Conservation (phyloP, 2,888 invertebrate genomes). For the Drosophila cracens region DNA sequence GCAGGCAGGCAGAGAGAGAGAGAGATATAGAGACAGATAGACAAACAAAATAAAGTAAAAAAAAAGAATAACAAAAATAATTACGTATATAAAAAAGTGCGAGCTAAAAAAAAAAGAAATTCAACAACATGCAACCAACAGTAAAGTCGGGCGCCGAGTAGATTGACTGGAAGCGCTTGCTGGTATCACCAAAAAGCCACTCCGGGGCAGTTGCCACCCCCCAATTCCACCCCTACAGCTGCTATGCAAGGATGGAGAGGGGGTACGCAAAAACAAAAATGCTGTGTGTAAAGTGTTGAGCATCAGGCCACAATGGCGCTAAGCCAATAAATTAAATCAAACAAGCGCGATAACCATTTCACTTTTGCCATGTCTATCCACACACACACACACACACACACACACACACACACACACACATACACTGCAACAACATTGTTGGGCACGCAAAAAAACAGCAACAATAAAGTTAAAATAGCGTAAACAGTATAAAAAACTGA, state of each 20-base stretch:
- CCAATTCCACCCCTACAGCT: background rate
- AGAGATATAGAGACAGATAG: conserved; percentile 4
- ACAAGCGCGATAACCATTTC: conserved; percentile 79
- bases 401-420: conserved; percentile 7
- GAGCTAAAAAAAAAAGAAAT: conserved; percentile 35
- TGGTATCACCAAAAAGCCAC: conserved; percentile 63
- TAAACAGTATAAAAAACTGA: conserved; percentile 70
- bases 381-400: conserved; percentile 35
- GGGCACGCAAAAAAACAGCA: conserved; percentile 53
- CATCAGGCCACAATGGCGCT: conserved; percentile 82
- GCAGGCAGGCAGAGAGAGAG: conserved; percentile 52
- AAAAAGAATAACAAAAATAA: conserved; percentile 29
- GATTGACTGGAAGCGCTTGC: conserved; percentile 67
- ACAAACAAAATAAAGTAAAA: background rate
- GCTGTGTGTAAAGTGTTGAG: conserved; percentile 73
- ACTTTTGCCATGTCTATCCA: conserved; percentile 73
- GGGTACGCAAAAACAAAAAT: conserved; percentile 19
- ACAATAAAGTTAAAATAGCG: conserved; percentile 71
- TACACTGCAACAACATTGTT: conserved; percentile 34
- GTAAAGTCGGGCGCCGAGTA: conserved; percentile 58
- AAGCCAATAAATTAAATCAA: conserved; percentile 83
- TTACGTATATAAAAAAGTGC: conserved; percentile 52
- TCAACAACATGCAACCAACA: conserved; percentile 60
- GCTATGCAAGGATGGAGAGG: background rate
- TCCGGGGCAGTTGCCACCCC: conserved; percentile 25